Percentiles rank a stretch among this genome's conserved stretches.
Evolutionary conservation across 2,888 invertebrate species (phyloP).

Genomic region (Camptogramma bilineatum): DNA sequence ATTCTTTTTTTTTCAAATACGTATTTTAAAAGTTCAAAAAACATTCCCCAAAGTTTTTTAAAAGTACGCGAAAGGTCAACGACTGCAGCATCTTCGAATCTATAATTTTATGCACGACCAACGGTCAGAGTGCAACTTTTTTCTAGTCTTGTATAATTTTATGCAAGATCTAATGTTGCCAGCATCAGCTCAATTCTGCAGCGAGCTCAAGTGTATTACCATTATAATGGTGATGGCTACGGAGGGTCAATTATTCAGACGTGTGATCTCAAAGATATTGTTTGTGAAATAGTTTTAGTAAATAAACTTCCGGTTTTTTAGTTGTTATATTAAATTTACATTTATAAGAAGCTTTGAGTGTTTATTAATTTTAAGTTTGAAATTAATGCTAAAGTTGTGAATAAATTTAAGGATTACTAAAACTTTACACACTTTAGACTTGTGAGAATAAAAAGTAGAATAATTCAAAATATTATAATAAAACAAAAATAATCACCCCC

Average conservation of each 20-base stretch:
- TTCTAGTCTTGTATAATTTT: slow-evolving; percentile 62
- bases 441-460: neutral
- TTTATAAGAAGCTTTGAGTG: neutral
- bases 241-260: slow-evolving; percentile 53
- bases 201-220: slow-evolving; percentile 66
- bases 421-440: neutral
- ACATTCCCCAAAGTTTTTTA: neutral
- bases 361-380: neutral
- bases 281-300: slow-evolving; percentile 8
- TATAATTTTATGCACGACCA: slow-evolving; percentile 42
- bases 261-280: slow-evolving; percentile 37
- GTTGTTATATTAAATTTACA: neutral
- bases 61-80: slow-evolving; percentile 19
- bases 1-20: neutral
- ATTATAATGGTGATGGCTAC: slow-evolving; percentile 63
- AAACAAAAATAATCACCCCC: neutral
- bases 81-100: slow-evolving; percentile 16
- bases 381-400: neutral
- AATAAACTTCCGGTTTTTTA: slow-evolving; percentile 30
- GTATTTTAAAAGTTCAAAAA: neutral
- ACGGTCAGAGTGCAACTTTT: slow-evolving; percentile 57
- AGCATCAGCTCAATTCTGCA: slow-evolving; percentile 67
- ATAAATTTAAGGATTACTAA: neutral
- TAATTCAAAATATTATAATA: neutral
- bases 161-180: slow-evolving; percentile 72